These are phyloP conservation scores for Labeo catla DNA, from an alignment of 2,113 vertebrate species.

Conservation along the genomic window DNA sequence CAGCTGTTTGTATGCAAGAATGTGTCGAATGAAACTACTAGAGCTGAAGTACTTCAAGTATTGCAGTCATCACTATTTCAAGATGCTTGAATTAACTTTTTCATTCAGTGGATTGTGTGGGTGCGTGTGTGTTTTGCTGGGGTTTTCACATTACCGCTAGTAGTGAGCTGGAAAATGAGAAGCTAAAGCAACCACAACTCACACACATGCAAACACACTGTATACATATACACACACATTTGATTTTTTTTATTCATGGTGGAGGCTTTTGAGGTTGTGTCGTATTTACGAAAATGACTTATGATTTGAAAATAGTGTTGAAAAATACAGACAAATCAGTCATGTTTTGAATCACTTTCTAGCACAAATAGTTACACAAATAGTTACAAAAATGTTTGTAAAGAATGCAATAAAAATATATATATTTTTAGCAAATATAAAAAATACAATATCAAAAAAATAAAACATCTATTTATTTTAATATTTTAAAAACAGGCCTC, in stretches of 20 bases:
- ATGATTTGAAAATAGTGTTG: neutral
- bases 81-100: conserved; percentile 29
- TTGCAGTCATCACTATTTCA: neutral
- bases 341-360: neutral
- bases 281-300: neutral
- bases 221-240: conserved; percentile 33
- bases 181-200: conserved; percentile 67
- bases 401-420: too few species aligned
- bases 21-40: conserved; percentile 24
- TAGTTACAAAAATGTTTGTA: too few species aligned
- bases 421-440: too few species aligned
- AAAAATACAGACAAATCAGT: neutral
- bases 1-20: neutral
- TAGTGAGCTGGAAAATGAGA: conserved; percentile 81
- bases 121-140: conserved; percentile 59
- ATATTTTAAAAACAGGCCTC: too few species aligned
- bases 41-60: conserved; percentile 12
- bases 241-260: neutral
- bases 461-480: too few species aligned
- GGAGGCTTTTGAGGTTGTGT: neutral
- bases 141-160: conserved; percentile 75
- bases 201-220: conserved; percentile 55
- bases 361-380: neutral
- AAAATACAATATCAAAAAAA: too few species aligned
- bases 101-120: conserved; percentile 45